Base-by-base conservation (phyloP, 1,140 invertebrate genomes). In the Saccostrea echinata region DNA sequence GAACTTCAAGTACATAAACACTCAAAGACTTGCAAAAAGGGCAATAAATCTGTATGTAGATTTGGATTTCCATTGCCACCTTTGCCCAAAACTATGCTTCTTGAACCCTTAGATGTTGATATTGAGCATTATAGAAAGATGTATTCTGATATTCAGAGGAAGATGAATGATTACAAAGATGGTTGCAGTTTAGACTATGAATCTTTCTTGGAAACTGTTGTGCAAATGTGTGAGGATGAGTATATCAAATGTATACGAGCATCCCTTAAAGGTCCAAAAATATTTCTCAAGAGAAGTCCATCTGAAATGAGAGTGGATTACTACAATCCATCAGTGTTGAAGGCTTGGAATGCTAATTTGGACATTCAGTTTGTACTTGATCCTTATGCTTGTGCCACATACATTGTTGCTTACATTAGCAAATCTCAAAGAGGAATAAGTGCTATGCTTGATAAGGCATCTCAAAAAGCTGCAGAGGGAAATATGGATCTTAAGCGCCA, bases 311-410 rank as follows among this genome's bases (percentile, higher is more conserved):
- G 88, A 18, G 33, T 89, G 4, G 86, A 89, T 71, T 24, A 27
- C 21, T 87, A 89, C 35, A 89, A 87, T 27, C 84, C 51, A 43
- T 43, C 57, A 61, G 8, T 89, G 12, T 43, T 87, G n/a, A 51
- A 80, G 33, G 82, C 55, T 52, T 89, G 88, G 88, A 52, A 82
- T 71, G 85, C 88, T 43, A 89, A 89, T 81, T 82, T 84, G 64
- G 83, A 90, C 33, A 85, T 91, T 16, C 90, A 91, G 57, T 91
- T 87, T 84, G 86, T 92, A 53, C 51, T 91, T 27, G 91, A 91
- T 89, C 71, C 55, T 11, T 91, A 91, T 88, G 88, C 88, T 33
- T 90, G 90, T 88, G 88, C 86, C 18, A 27, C 52, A 27, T 91
- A 88, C 84, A 90, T 91, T 71, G 86, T 71, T 30, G 43, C 84